Conservation (phyloP, 1,140 invertebrate species). For the Hypsibius dujardini region DNA sequence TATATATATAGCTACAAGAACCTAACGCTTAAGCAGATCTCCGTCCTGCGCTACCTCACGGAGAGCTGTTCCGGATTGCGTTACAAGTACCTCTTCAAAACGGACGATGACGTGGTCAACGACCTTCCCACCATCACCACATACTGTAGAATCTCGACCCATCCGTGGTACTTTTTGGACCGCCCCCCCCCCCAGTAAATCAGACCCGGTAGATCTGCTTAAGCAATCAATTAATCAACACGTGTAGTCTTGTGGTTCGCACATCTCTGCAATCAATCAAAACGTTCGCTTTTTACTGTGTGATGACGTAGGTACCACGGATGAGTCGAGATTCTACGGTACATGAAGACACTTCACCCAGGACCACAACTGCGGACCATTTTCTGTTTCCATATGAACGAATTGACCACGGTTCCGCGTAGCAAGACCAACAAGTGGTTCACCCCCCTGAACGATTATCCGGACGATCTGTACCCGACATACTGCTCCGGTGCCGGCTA, state of each 20-base stretch:
- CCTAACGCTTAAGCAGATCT: constrained; percentile 33
- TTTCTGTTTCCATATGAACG: constrained; percentile 28
- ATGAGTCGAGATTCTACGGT: too few species aligned
- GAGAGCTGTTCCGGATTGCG: constrained; percentile 26
- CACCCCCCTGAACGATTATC: constrained; percentile 28
- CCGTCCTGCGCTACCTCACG: constrained; percentile 29
- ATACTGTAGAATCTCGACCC: too few species aligned
- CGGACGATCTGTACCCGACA: constrained; percentile 28
- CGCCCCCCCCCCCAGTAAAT: too few species aligned
- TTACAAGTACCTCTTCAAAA: constrained; percentile 30
- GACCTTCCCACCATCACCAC: constrained; percentile 24
- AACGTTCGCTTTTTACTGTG: too few species aligned
- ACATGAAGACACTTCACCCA: too few species aligned
- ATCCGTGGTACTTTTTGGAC: too few species aligned
- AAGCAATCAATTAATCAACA: too few species aligned
- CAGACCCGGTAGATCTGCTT: too few species aligned
- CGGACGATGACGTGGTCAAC: constrained; percentile 27
- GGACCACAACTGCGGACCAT: constrained; percentile 23
- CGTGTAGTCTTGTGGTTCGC: too few species aligned
- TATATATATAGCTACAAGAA: too few species aligned
- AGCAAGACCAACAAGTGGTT: constrained; percentile 33
- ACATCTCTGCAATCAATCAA: too few species aligned
- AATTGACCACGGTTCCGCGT: constrained; percentile 28
- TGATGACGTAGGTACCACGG: too few species aligned
- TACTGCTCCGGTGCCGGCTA: constrained; percentile 33